Base-by-base conservation (phyloP, 1,140 invertebrate genomes). In the Eufriesea mexicana region DNA sequence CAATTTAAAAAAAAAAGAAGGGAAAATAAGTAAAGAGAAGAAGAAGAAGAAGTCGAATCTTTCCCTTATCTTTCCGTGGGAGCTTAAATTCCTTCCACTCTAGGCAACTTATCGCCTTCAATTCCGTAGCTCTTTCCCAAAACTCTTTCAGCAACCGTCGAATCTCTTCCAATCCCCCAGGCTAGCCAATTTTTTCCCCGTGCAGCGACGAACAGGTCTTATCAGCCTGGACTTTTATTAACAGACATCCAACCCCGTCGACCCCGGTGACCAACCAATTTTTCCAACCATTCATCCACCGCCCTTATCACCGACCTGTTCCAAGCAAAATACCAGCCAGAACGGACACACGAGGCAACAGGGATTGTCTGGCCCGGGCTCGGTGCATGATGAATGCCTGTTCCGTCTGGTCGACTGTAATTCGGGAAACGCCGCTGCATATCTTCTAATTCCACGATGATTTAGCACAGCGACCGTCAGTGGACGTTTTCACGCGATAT, bases 221-320 rank as follows among this genome's bases (percentile, higher is more conserved):
- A 76, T 76, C 74, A 64, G 71, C 49, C 54, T 14, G 59, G 7
- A 25, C 73, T 76, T 35, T 76, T 76, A 64, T 76, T 76, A 76
- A 76, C 73, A 62, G 73, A 64, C 57, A 75, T 73, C 47, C n/a
- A 25, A 47, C 4, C 12, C n/a, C 45, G 25, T 10, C 59, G 59
- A 61, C 20, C 49, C 23, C 47, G 47, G 25, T 51, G 74, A 51
- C 47, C 45, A 10, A 25, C 20, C 59, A 49, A 76, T 76, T 64
- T 76, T 76, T 76, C 74, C 59, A 12, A 7, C 71, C 20, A 73
- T 73, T 73, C 74, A 5, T 64, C 18, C 35, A 2, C 16, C 14
- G 0, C 25, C 28, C 74, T 64, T 76, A 76, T 76, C 74, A 35
- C 9, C 59, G n/a, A 9, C n/a, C 16, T 28, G 71, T n/a, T 57